Evolutionary conservation across 2,113 vertebrate genomes (phyloP).

Genomic region (rabbit (Oryctolagus cuniculus)): mOryCun1.1 NC_091440.1:4606501-4607000

Average conservation of each 20-base stretch:
- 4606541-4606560: constrained; percentile 12
- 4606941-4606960: fast-evolving
- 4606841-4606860: background rate
- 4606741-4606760: background rate
- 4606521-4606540: constrained; percentile 66
- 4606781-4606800: no score
- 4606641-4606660: constrained; percentile 56
- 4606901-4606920: background rate
- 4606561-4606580: background rate
- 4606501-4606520: constrained; percentile 68
- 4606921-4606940: background rate
- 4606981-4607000: background rate
- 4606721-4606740: background rate
- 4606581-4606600: background rate
- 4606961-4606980: background rate
- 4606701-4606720: background rate
- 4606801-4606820: fast-evolving
- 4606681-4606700: background rate
- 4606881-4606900: background rate
- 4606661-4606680: background rate
- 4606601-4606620: background rate
- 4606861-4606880: background rate
- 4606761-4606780: fast-evolving
- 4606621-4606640: background rate
- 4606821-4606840: background rate